These are phyloP conservation scores for Drosophila subquinaria DNA, from an alignment of 2,888 invertebrate genomes.

Conservation along the genomic window DNA sequence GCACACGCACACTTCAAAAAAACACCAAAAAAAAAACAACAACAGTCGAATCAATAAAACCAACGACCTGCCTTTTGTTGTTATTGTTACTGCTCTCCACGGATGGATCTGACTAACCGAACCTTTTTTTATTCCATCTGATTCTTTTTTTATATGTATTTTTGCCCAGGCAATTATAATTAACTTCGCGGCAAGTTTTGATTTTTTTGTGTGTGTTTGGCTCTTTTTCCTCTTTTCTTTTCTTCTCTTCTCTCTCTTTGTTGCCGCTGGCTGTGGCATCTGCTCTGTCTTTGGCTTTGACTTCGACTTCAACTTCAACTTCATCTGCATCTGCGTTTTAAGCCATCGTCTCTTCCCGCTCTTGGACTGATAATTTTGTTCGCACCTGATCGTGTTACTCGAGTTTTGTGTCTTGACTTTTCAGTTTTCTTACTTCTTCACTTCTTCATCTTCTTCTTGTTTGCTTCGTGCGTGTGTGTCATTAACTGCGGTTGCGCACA, in stretches of 20 bases:
- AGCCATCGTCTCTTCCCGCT: conserved; percentile 9
- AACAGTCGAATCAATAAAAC: conserved; percentile 75
- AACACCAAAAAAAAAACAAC: conserved; percentile 6
- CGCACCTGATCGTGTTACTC: conserved; percentile 80
- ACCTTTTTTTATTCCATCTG: conserved; percentile 27
- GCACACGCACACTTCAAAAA: conserved; percentile 71
- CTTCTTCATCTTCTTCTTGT: conserved; percentile 13
- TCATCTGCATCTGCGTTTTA: conserved; percentile 16
- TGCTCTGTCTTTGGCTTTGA: conserved; percentile 16
- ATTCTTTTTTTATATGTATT: conserved; percentile 47
- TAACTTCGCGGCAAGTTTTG: conserved; percentile 81
- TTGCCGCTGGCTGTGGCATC: conserved; percentile 35
- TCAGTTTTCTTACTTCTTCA: conserved; percentile 18
- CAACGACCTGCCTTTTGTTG: conserved; percentile 52
- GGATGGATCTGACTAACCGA: conserved; percentile 40
- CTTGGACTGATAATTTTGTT: conserved; percentile 75
- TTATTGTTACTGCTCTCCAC: conserved; percentile 30
- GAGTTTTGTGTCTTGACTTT: conserved; percentile 50
- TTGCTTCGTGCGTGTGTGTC: conserved; percentile 67
- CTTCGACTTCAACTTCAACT: background rate
- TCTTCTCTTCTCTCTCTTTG: conserved; percentile 1
- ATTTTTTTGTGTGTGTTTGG: conserved; percentile 56
- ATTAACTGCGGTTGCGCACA: conserved; percentile 77
- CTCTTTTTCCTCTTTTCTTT: conserved; percentile 24
- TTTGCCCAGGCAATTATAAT: conserved; percentile 80